Evolutionary conservation across 2,888 invertebrate genomes (phyloP), one percentile per base, ranked within the genome.

Genomic region (Plusia festucae): DNA sequence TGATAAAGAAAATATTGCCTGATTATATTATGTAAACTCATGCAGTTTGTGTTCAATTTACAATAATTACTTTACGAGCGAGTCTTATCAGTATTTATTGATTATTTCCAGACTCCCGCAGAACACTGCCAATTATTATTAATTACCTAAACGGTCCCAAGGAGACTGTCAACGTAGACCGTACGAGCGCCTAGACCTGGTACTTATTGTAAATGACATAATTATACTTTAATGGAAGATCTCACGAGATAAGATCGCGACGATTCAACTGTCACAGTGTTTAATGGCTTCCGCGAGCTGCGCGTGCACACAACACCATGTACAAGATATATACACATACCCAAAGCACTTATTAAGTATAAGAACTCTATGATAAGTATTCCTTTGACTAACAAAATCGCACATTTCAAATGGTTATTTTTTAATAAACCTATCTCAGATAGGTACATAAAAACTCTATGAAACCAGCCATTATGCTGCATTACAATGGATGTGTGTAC

Each of bases 211-310:
- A 49, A n/a, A 52, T n/a, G 22, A 16, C 22, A 51, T 32, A 34
- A 34, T 34, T 59, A 34, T 32, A 56, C 13, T 73, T 59, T 20
- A 72, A 61, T 59, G 61, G 53, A 59, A 73, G 24, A 53, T 55
- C 52, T 61, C 34, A 52, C 4, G 6, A 63, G 61, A 61, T 73
- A 55, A 67, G 16, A 73, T 71, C 61, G 30, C 22, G 68, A 18
- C 40, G 51, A 55, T 73, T n/a, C 54, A 46, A 22, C 54, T 73
- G 51, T 58, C 70, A 54, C 27, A 46, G 34, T 65, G 49, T 32
- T 53, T 44, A 72, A 70, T 66, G 53, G 24, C 32, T 60, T 60
- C 56, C 60, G 68, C 32, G 57, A 30, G 13, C 46, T 66, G 67
- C 67, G 53, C 73, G 9, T 6, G 60, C 46, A 27, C 30, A 40